phyloP scores from a whole-genome alignment of 2,113 vertebrate species.

The Merops nubicus region DNA sequence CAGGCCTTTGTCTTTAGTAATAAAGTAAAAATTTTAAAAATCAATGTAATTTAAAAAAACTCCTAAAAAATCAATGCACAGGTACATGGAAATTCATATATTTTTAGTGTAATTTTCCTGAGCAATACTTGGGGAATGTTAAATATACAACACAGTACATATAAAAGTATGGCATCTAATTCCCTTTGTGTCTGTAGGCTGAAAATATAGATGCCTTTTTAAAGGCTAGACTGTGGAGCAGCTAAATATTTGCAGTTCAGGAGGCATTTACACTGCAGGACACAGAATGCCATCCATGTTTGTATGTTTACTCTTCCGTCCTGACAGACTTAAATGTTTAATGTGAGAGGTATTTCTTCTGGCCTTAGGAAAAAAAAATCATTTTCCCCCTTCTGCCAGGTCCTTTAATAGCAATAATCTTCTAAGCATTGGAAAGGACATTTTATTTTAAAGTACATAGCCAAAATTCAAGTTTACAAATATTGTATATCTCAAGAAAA shows the following conservation, averaged over 20 bases:
- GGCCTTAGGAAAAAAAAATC: background rate
- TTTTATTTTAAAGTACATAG: slow-evolving; percentile 1
- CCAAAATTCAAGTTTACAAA: too few species aligned
- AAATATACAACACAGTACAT: background rate
- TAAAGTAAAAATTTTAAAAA: background rate
- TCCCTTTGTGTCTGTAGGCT: background rate
- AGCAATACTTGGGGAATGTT: background rate
- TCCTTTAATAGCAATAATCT: background rate
- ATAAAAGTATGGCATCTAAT: background rate
- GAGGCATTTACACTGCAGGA: slow-evolving; percentile 13
- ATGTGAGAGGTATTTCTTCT: slow-evolving; percentile 14
- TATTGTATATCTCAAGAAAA: background rate
- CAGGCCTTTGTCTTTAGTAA: background rate
- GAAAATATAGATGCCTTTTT: background rate
- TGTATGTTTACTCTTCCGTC: slow-evolving; percentile 26
- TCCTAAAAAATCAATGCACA: background rate
- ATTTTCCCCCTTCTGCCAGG: background rate
- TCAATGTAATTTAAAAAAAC: background rate
- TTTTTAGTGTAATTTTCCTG: background rate
- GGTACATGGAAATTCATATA: background rate
- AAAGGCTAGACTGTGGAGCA: background rate
- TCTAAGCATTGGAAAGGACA: background rate
- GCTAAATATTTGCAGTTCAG: background rate
- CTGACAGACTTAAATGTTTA: slow-evolving; percentile 35
- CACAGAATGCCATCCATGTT: slow-evolving; percentile 28